Conservation (phyloP, 2,113 vertebrate genomes). For the Tupaia chinensis region DNA sequence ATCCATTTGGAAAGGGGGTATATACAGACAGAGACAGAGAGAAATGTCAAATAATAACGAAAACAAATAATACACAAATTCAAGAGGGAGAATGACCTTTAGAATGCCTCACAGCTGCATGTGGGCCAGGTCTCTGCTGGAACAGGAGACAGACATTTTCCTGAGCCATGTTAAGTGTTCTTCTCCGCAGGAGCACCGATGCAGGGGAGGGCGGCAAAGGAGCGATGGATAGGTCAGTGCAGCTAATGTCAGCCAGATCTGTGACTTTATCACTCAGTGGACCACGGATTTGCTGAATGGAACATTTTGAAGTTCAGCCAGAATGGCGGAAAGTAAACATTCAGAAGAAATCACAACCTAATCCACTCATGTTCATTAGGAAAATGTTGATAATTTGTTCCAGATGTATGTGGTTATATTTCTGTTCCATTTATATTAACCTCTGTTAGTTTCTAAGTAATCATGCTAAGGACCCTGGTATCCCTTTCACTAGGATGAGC, state of each 20-base stretch:
- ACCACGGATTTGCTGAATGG: neutral
- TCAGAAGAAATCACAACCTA: neutral
- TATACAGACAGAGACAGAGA: neutral
- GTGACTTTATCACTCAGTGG: neutral
- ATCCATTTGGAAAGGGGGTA: neutral
- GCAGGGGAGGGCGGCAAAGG: neutral
- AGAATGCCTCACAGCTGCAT: neutral
- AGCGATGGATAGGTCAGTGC: neutral
- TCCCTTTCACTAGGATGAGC: neutral
- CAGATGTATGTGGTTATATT: neutral
- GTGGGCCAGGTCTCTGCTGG: neutral
- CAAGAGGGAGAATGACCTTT: slow-evolving; percentile 52
- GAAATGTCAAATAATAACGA: slow-evolving; percentile 55
- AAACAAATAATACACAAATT: slow-evolving; percentile 43
- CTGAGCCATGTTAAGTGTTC: neutral
- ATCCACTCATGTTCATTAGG: neutral
- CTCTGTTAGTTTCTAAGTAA: slow-evolving; percentile 5
- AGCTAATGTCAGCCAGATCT: neutral
- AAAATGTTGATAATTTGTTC: neutral
- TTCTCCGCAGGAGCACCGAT: neutral
- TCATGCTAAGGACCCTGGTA: neutral
- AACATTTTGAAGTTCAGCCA: neutral
- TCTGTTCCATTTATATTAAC: neutral
- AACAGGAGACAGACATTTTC: neutral
- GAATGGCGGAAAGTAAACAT: neutral